A percentile compares a stretch with the other conserved stretches of the same genome.
Conservation (phyloP, 2,888 invertebrate genomes). For the Sphaerophoria taeniata region DNA sequence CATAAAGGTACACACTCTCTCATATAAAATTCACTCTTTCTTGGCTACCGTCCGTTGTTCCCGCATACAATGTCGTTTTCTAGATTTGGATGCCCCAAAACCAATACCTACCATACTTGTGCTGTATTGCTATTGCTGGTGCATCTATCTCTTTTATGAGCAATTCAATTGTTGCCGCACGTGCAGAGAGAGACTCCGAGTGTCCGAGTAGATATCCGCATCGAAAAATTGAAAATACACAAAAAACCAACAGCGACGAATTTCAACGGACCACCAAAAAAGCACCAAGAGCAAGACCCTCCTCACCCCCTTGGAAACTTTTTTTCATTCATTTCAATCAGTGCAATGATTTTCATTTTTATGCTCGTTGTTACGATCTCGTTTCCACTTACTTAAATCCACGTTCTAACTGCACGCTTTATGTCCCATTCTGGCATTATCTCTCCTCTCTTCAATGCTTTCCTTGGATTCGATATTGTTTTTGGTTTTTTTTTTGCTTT, state of each 20-base stretch:
- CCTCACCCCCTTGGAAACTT: constrained; percentile 20
- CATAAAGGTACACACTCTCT: constrained; percentile 79
- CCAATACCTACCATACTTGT: neutral
- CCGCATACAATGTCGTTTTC: neutral
- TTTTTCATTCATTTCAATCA: constrained; percentile 81
- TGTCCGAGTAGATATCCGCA: neutral
- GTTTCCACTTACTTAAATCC: constrained; percentile 84
- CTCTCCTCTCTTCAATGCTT: constrained; percentile 43
- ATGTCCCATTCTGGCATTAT: constrained; percentile 82
- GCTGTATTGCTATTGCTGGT: constrained; percentile 10
- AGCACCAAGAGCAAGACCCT: constrained; percentile 13
- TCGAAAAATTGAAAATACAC: neutral
- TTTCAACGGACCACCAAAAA: neutral
- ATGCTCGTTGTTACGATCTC: constrained; percentile 83
- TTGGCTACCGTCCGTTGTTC: neutral
- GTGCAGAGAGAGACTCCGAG: constrained; percentile 37
- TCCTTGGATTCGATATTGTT: constrained; percentile 75
- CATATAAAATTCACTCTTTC: constrained; percentile 49
- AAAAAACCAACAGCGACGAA: neutral
- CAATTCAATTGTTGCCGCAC: constrained; percentile 66
- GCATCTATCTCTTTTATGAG: constrained; percentile 73
- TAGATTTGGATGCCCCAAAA: neutral
- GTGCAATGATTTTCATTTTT: constrained; percentile 83
- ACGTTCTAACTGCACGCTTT: constrained; percentile 83
- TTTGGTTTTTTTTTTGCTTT: too few relatives aligned